A percentile compares a stretch with the other conserved stretches of the same genome.
Conservation (phyloP, 2,113 vertebrate species). For the Thermophis baileyi region DNA sequence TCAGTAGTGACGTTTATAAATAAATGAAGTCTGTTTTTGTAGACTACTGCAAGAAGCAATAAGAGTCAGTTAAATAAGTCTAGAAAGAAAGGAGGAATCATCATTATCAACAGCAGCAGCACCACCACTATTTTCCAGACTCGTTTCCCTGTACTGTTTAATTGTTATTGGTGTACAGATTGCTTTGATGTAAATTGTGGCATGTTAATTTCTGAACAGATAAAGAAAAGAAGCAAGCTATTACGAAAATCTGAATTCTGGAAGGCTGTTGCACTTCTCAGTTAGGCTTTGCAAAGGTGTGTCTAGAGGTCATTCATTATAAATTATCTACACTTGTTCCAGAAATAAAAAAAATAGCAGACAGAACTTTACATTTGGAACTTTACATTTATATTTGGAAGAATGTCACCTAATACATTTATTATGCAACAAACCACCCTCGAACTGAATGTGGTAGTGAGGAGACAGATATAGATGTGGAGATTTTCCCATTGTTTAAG, state of each 20-base stretch:
- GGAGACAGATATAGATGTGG: accelerated
- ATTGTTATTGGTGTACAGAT: constrained; percentile 36
- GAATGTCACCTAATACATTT: constrained; percentile 11
- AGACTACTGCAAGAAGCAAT: neutral
- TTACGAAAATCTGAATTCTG: constrained; percentile 45
- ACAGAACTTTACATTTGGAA: constrained; percentile 63
- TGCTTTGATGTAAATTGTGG: constrained; percentile 36
- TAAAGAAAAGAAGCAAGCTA: constrained; percentile 49
- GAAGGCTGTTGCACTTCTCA: constrained; percentile 49
- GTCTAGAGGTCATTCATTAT: constrained; percentile 65
- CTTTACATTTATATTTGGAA: constrained; percentile 54
- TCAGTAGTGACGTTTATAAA: neutral
- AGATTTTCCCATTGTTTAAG: neutral
- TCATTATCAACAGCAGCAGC: neutral
- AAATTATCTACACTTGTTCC: constrained; percentile 64
- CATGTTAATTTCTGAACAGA: constrained; percentile 25
- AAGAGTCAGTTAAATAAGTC: neutral
- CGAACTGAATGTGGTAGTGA: neutral
- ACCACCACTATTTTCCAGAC: neutral
- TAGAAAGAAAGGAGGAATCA: neutral
- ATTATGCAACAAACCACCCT: neutral
- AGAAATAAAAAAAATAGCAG: constrained; percentile 56
- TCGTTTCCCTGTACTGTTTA: constrained; percentile 18
- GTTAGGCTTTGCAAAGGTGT: constrained; percentile 55
- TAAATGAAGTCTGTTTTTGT: neutral